phyloP scores from a whole-genome alignment of 2,888 invertebrate species.

The Hemaris fuciformis region DNA sequence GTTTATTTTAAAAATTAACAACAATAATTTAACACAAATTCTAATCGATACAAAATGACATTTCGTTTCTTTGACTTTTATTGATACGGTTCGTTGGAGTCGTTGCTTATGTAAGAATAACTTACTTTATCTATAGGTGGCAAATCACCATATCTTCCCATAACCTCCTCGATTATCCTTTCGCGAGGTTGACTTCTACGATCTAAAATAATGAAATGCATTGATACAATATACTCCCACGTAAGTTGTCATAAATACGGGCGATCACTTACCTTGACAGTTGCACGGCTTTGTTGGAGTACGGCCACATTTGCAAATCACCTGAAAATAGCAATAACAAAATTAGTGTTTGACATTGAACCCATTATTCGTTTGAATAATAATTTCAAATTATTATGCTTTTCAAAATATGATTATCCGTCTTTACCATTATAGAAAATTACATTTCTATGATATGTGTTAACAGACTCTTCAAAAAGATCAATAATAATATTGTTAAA shows the following conservation, averaged over 20 bases:
- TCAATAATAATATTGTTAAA: too few relatives aligned
- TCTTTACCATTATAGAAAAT: too few relatives aligned
- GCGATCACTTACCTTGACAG: constrained; percentile 45
- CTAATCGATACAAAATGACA: neutral
- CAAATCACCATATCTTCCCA: constrained; percentile 55
- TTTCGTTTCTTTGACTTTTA: neutral
- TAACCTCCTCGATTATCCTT: constrained; percentile 59
- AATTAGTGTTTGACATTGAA: neutral
- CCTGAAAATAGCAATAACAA: constrained; percentile 32
- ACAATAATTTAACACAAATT: neutral
- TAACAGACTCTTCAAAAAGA: too few relatives aligned
- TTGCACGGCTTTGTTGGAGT: constrained; percentile 29
- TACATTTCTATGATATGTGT: too few relatives aligned
- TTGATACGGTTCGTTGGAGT: constrained; percentile 16
- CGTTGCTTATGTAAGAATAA: constrained; percentile 44
- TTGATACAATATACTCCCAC: constrained; percentile 53
- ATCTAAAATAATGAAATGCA: constrained; percentile 52
- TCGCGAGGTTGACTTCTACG: constrained; percentile 47
- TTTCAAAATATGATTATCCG: neutral
- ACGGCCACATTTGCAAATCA: constrained; percentile 35
- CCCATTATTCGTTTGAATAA: too few relatives aligned
- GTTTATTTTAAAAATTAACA: constrained; percentile 30
- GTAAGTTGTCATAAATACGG: constrained; percentile 26
- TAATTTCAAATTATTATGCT: too few relatives aligned
- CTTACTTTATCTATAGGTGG: constrained; percentile 57